Evolutionary conservation across 2,113 vertebrate species (phyloP).

Genomic region (Agelaius phoeniceus): DNA sequence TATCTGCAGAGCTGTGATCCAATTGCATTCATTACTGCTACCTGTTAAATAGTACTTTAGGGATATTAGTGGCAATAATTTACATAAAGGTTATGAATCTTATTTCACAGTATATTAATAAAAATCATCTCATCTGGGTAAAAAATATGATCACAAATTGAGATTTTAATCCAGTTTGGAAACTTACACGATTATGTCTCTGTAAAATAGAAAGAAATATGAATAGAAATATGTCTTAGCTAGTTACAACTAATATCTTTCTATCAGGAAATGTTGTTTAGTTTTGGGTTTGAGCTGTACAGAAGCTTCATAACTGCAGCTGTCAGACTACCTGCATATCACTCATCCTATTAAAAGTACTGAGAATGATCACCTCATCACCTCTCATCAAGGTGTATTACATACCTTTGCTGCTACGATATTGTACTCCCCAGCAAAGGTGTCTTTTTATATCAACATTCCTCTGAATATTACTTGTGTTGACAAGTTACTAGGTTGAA

Average conservation of each 20-base stretch:
- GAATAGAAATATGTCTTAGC: not conserved
- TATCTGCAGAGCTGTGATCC: not conserved
- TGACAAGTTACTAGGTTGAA: constrained; percentile 56
- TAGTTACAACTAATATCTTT: not conserved
- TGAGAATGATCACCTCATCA: not conserved
- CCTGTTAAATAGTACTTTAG: constrained; percentile 5
- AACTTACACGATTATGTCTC: not conserved
- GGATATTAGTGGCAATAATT: not conserved
- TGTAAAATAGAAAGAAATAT: not conserved
- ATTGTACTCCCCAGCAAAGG: not conserved
- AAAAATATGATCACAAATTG: not conserved
- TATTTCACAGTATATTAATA: constrained; percentile 16
- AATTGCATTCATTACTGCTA: not conserved
- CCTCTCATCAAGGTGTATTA: not conserved
- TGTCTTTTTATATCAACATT: constrained; percentile 4
- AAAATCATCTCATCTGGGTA: not conserved
- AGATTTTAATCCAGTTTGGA: not conserved
- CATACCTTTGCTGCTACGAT: not conserved
- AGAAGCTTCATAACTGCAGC: not conserved
- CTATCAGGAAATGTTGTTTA: not conserved
- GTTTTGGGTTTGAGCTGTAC: not conserved
- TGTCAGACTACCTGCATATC: constrained; percentile 9
- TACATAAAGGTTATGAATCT: constrained; percentile 25
- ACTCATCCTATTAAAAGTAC: not conserved
- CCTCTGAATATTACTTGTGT: constrained; percentile 46